These are phyloP conservation scores for Cygnus buccinator DNA, from an alignment of 2,113 vertebrate genomes.

Conservation along the genomic window DNA sequence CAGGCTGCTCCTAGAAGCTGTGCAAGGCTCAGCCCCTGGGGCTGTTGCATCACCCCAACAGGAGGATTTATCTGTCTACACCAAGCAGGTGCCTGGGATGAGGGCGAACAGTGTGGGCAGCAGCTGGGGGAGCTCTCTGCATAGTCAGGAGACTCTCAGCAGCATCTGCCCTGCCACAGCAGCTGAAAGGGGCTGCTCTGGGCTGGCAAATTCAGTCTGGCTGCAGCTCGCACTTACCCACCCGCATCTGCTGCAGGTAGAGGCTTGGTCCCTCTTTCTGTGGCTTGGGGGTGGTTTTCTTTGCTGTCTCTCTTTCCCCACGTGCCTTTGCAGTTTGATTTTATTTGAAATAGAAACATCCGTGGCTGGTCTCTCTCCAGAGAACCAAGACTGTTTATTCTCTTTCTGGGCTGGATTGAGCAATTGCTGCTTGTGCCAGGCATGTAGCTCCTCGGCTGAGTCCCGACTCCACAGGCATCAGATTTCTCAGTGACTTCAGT, in stretches of 20 bases:
- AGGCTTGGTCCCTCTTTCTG: not conserved
- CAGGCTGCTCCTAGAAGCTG: not conserved
- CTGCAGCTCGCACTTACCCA: not conserved
- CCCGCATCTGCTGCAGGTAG: not conserved
- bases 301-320: not conserved
- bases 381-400: not conserved
- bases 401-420: not conserved
- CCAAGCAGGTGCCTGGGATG: not conserved
- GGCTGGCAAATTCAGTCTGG: not conserved
- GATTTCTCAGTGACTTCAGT: not conserved
- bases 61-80: rapidly evolving
- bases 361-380: not conserved
- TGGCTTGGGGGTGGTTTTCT: not conserved
- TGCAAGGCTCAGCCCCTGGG: not conserved
- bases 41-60: too few species aligned
- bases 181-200: not conserved
- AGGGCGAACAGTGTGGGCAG: not conserved
- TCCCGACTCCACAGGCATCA: not conserved
- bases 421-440: not conserved
- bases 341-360: constrained; percentile 12
- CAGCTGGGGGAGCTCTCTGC: not conserved
- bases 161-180: not conserved
- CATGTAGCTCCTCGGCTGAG: not conserved
- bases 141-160: not conserved
- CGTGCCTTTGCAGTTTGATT: not conserved